These are phyloP conservation scores for Auanema sp. DNA, from an alignment of 2,888 invertebrate species.

Conservation along the genomic window DNA sequence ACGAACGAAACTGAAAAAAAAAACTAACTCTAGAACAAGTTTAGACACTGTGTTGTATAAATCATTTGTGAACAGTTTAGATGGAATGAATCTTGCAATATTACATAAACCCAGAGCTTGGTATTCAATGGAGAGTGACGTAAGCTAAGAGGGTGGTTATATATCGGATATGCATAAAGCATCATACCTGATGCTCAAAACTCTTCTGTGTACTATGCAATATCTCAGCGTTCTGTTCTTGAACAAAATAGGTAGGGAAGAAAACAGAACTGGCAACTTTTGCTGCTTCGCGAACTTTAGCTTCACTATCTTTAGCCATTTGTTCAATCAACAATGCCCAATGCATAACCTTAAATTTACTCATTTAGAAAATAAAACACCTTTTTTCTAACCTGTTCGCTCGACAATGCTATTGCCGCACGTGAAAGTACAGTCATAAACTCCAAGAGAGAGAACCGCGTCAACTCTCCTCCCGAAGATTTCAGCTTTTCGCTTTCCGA, in stretches of 20 bases:
- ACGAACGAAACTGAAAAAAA: not conserved
- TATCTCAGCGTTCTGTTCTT: too few relatives aligned
- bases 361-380: constrained; percentile 2
- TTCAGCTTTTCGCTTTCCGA: constrained; percentile 9
- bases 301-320: too few relatives aligned
- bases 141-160: not conserved
- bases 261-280: too few relatives aligned
- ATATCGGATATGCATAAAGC: too few relatives aligned
- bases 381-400: constrained; percentile 27
- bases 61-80: not conserved
- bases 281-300: too few relatives aligned
- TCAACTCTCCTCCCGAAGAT: constrained; percentile 14
- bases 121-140: not conserved
- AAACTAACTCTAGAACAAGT: constrained; percentile 1
- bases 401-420: constrained; percentile 14
- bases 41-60: constrained; percentile 11
- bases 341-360: too few relatives aligned
- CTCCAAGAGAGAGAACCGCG: constrained; percentile 24
- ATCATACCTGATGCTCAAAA: too few relatives aligned
- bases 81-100: constrained; percentile 9
- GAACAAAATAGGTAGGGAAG: too few relatives aligned
- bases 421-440: constrained; percentile 26
- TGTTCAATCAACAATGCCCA: too few relatives aligned
- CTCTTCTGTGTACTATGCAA: too few relatives aligned
- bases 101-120: constrained; percentile 10